Evolutionary conservation across 2,888 invertebrate species (phyloP).

Genomic region (Scelioninae gen. 1): DNA sequence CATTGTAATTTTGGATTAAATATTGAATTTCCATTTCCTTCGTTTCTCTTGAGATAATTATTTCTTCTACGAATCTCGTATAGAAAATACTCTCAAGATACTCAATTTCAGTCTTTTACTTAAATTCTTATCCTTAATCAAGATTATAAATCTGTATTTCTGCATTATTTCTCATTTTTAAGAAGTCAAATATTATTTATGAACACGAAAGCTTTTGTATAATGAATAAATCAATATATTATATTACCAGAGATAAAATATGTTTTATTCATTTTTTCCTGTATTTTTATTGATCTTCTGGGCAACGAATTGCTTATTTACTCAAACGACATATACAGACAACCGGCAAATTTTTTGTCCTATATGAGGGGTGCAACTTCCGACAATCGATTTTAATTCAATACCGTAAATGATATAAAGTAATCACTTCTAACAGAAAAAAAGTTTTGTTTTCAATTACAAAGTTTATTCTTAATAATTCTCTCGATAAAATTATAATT

Average conservation of each 20-base stretch:
- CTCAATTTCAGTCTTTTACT: too few relatives aligned
- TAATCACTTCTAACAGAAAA: too few relatives aligned
- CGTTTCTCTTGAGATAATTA: background rate
- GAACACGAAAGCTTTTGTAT: too few relatives aligned
- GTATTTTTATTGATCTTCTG: slow-evolving; percentile 10
- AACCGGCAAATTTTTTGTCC: background rate
- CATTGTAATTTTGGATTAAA: background rate
- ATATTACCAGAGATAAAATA: background rate
- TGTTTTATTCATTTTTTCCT: background rate
- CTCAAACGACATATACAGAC: background rate
- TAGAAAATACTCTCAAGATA: background rate
- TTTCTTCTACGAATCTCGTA: background rate
- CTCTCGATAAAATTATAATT: too few relatives aligned
- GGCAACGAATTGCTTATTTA: background rate
- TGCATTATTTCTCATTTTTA: too few relatives aligned
- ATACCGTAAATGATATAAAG: background rate
- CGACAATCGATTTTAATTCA: background rate
- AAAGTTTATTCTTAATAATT: too few relatives aligned
- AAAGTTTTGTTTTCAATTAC: too few relatives aligned
- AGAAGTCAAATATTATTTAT: too few relatives aligned
- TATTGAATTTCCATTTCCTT: background rate
- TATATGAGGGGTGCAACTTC: background rate
- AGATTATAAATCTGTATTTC: too few relatives aligned
- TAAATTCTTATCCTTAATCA: too few relatives aligned
- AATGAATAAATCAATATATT: background rate